Evolutionary conservation across 1,140 invertebrate species (phyloP), one percentile per base, ranked within the genome.

Genomic region (Polypedilum pembai): DNA sequence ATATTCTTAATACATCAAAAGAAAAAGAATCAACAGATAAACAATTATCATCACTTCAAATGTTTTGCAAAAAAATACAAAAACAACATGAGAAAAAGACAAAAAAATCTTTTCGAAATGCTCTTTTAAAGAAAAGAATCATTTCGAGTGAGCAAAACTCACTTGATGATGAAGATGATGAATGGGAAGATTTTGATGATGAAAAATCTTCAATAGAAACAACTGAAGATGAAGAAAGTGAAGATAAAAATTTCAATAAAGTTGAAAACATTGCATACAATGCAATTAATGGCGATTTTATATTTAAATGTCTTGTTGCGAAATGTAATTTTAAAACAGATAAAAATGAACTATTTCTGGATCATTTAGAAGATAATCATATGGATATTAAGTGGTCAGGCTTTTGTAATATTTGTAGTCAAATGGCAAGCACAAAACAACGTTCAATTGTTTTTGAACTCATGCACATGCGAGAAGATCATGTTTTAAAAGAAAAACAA

Each of bases 161-260:
- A 12, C 1, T 56, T 69, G 65, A 21, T 69, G 65, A 69, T 56
- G 45, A 56, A 15, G 45, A 56, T 18, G 65, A 69, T 69, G 65
- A 69, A 69, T 69, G 17, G 17, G 20, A 69, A 18, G 65, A 21
- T 20, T 20, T 18, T 7, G 65, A 69, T 69, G 65, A 56, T 56
- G 45, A 56, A 56, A 15, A 56, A 15, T 15, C 45, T 1, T 4
- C 45, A 56, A 0, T 12, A 15, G n/a, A 56, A 56, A 3, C 24
- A 33, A n/a, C 12, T 21, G 20, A 69, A 69, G 20, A 69, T 21
- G 15, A 18, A 69, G 18, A n/a, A n/a, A 18, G 7, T 18, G 8
- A 21, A 0, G 8, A 69, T 10, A 8, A 2, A 18, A 69, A 0
- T 10, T 69, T 69, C 17, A 20, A 10, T 10, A 69, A 69, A 69